A percentile compares a stretch with the other conserved stretches of the same genome.
These are phyloP conservation scores for Sebastes schlegelii DNA, from an alignment of 2,113 vertebrate genomes.

Conservation along the genomic window DNA sequence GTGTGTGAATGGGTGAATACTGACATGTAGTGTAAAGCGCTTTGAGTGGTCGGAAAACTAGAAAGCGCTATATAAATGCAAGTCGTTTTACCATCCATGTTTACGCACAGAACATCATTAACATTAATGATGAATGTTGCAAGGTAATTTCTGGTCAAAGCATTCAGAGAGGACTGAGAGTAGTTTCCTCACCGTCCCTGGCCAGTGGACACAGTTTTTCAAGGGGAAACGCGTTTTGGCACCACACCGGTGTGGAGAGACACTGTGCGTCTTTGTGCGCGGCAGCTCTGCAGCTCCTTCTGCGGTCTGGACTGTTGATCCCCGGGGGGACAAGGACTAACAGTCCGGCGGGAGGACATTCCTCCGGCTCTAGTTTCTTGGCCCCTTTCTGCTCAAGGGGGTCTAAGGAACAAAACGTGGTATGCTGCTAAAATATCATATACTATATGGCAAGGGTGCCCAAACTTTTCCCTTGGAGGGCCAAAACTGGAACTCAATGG, in stretches of 20 bases:
- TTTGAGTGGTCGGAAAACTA: too few relatives aligned
- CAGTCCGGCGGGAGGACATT: conserved; percentile 66
- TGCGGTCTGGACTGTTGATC: conserved; percentile 58
- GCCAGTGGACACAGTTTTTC: conserved; percentile 14
- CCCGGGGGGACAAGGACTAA: conserved; percentile 54
- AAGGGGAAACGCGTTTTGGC: conserved; percentile 44
- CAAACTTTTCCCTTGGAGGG: too few relatives aligned
- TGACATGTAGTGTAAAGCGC: too few relatives aligned
- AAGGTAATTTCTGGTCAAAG: background rate
- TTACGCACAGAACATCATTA: background rate
- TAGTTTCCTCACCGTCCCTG: background rate
- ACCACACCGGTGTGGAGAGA: conserved; percentile 57
- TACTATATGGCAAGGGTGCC: background rate
- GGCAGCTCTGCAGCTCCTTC: conserved; percentile 51
- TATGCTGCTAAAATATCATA: background rate
- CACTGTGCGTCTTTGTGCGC: conserved; percentile 83
- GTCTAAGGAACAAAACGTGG: conserved; percentile 1
- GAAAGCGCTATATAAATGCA: too few relatives aligned
- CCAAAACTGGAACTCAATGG: too few relatives aligned
- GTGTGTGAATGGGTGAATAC: too few relatives aligned
- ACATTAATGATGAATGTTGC: background rate
- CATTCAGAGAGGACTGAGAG: background rate
- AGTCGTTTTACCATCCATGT: background rate
- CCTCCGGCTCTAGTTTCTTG: conserved; percentile 74
- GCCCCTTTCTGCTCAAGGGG: conserved; percentile 22